A percentile compares a stretch with the other conserved stretches of the same genome.
These are phyloP conservation scores for Crenuchus spilurus DNA, from an alignment of 2,797 vertebrate species.

Conservation along the genomic window DNA sequence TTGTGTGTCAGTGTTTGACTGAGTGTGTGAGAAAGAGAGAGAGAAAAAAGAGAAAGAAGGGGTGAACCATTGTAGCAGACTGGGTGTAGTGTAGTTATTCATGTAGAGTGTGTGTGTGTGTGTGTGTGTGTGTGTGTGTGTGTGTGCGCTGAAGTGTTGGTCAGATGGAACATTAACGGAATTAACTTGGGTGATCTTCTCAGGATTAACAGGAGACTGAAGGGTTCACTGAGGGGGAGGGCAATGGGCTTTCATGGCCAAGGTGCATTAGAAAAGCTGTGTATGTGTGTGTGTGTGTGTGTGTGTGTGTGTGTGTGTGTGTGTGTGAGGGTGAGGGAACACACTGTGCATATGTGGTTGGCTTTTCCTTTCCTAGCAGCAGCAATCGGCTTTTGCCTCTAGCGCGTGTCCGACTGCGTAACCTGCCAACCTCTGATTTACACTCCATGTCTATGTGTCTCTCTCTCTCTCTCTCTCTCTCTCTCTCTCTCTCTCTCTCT, in stretches of 20 bases:
- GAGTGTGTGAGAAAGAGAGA: neutral
- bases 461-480: slow-evolving; percentile 6
- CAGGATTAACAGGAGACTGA: slow-evolving; percentile 64
- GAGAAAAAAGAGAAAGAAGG: neutral
- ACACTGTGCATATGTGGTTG: slow-evolving; percentile 8
- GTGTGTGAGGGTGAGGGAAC: too few species aligned
- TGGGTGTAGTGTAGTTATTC: slow-evolving; percentile 1
- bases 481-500: slow-evolving; percentile 1
- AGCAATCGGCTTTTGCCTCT: slow-evolving; percentile 37
- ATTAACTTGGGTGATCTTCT: slow-evolving; percentile 72
- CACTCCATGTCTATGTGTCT: slow-evolving; percentile 10
- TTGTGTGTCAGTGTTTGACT: slow-evolving; percentile 23
- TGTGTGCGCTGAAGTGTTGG: slow-evolving; percentile 48
- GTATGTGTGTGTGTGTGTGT: neutral
- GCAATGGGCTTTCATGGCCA: neutral
- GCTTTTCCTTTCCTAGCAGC: slow-evolving; percentile 27
- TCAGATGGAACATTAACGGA: slow-evolving; percentile 76
- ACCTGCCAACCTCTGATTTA: slow-evolving; percentile 22
- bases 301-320: neutral
- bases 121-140: slow-evolving; percentile 15
- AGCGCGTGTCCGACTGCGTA: neutral
- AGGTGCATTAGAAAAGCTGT: neutral
- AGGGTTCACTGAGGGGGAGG: slow-evolving; percentile 46
- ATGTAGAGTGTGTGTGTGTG: neutral
- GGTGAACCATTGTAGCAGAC: neutral